Percentiles rank a stretch among this genome's conserved stretches.
Conservation (phyloP, 64 coral and sea anemone genomes). For the Orbicella faveolata region DNA sequence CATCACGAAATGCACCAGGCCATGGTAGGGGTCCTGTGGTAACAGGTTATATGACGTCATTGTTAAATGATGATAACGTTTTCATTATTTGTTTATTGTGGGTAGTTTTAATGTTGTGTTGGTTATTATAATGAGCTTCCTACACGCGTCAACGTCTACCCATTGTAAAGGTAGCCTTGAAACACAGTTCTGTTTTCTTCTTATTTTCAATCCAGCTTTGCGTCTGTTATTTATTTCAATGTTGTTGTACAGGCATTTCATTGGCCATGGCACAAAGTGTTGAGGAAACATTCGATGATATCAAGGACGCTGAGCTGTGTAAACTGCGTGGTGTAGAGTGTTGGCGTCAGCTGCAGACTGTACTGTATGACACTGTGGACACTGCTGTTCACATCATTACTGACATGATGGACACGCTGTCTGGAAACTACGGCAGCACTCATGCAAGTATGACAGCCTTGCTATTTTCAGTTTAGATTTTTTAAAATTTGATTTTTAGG, state of each 20-base stretch:
- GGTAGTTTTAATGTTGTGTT: no score
- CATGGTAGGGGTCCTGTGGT: constrained; percentile 34
- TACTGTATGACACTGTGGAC: constrained; percentile 26
- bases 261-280: neutral
- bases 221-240: neutral
- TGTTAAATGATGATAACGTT: no score
- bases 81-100: no score
- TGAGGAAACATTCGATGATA: neutral
- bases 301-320: neutral
- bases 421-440: constrained; percentile 20
- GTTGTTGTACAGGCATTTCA: constrained; percentile 2
- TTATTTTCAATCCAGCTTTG: neutral
- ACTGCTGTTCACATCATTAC: constrained; percentile 34
- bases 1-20: constrained; percentile 36
- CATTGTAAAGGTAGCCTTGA: no score
- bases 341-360: neutral
- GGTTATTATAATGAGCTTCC: no score
- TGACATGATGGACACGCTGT: constrained; percentile 49
- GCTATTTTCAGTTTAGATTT: neutral
- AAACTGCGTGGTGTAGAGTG: no score
- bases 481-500: no score
- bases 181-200: no score
- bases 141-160: no score
- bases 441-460: constrained; percentile 6
- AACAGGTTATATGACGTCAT: neutral